These are phyloP conservation scores for Noctua janthe DNA, from an alignment of 2,888 invertebrate genomes.

Conservation along the genomic window DNA sequence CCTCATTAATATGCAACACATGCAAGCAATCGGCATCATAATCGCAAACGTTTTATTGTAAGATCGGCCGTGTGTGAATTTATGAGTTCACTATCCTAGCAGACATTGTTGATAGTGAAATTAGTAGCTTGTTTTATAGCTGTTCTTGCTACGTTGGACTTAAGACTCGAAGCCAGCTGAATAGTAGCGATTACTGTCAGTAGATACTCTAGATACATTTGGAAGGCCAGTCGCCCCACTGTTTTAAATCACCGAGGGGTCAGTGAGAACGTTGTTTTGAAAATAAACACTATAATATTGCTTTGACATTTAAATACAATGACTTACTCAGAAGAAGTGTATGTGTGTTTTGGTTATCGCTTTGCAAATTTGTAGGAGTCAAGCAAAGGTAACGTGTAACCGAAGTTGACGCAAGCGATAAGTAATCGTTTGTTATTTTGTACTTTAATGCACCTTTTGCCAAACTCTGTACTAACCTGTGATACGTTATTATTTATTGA, in stretches of 20 bases:
- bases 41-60: conserved; percentile 60
- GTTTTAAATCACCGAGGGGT: conserved; percentile 4
- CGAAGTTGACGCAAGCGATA: conserved; percentile 8
- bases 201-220: conserved; percentile 9
- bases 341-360: conserved; percentile 10
- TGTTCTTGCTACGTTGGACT: conserved; percentile 5
- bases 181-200: conserved; percentile 9
- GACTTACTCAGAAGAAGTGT: conserved; percentile 4
- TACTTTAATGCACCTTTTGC: background rate
- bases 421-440: conserved; percentile 4
- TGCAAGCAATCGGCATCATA: conserved; percentile 56
- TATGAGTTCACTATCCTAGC: conserved; percentile 59
- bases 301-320: conserved; percentile 10
- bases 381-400: conserved; percentile 18
- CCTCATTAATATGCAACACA: conserved; percentile 56
- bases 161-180: conserved; percentile 22
- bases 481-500: background rate
- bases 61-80: conserved; percentile 52
- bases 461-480: background rate
- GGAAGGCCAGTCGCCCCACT: background rate
- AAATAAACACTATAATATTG: conserved; percentile 17
- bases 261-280: conserved; percentile 8
- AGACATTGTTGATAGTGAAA: conserved; percentile 35
- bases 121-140: conserved; percentile 27
- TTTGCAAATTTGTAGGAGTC: conserved; percentile 12